Base-by-base conservation (phyloP, 2,888 invertebrate genomes). In the Metallyticus violacea region DNA sequence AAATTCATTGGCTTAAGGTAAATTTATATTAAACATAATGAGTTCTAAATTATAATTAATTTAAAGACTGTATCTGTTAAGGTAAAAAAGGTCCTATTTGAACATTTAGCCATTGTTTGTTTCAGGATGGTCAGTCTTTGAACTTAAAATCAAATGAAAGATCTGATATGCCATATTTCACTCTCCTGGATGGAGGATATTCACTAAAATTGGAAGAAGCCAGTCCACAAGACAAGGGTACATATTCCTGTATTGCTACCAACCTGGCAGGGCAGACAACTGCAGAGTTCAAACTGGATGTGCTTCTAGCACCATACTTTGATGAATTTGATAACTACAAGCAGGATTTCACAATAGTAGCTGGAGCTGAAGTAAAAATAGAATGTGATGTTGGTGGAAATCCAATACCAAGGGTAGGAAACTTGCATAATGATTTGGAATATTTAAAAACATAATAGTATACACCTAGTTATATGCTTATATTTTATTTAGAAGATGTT, bases 221-320 rank as follows among this genome's bases (percentile, higher is more conserved):
- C 7, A 81, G 86, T 26, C 90, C 92, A 1, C 40, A 89, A 0
- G 93, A 94, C 88, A 91, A 93, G 3, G 93, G 94, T 0, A 91
- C 91, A 1, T 95, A 94, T 90, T 93, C 93, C 0, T 96, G 95
- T 89, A 91, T 93, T 1, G 94, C 93, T 0, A 91, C 92, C 27
- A 95, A 95, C 91, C 91, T 92, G 0, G 94, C 94, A 0, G 95
- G 95, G 0, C 92, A 93, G 0, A 92, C 92, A 1, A 91, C 92
- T 81, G 92, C 93, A 1, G 91, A 91, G 0, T 93, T 94, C 83
- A 89, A 91, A n/a, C 90, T 96, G 0, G 90, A 91, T 22, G 94
- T 96, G 0, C 92, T 94, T 87, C 93, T 94, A 92, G 90, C 92
- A 82, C 93, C 94, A 0, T 82, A 78, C 9, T 91, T 93, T 81